Evolutionary conservation across 2,888 invertebrate genomes (phyloP).

Genomic region (Anthoptus insignis): DNA sequence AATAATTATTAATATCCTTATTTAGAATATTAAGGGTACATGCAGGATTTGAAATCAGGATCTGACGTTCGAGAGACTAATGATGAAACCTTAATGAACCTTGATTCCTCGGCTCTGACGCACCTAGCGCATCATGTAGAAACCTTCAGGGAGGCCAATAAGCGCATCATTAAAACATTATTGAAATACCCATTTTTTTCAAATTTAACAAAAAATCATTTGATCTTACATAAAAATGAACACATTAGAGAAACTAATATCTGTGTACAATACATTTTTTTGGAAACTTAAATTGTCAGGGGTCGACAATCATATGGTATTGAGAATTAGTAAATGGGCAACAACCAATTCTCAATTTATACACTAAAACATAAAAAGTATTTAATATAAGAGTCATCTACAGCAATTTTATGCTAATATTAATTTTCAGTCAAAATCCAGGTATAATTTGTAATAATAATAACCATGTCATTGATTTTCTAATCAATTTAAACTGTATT

Average conservation of each 20-base stretch:
- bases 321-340: constrained; percentile 6
- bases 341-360: constrained; percentile 3
- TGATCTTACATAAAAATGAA: constrained; percentile 39
- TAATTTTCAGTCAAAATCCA: too few species aligned
- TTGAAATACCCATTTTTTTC: constrained; percentile 10
- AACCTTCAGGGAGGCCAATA: background rate
- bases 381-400: too few species aligned
- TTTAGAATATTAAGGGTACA: too few species aligned
- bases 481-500: too few species aligned
- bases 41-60: too few species aligned
- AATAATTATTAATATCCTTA: too few species aligned
- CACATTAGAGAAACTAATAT: constrained; percentile 38
- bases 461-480: too few species aligned
- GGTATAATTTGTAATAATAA: too few species aligned
- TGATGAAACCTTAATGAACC: too few species aligned
- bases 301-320: constrained; percentile 35
- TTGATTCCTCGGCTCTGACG: background rate
- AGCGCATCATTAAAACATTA: background rate
- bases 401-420: too few species aligned
- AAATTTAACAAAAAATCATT: constrained; percentile 34
- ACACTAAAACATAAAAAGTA: constrained; percentile 14
- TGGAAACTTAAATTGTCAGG: constrained; percentile 41
- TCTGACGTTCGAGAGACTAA: too few species aligned
- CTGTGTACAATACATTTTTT: constrained; percentile 39
- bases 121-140: too few species aligned